Evolutionary conservation across 2,113 vertebrate genomes (phyloP).

Genomic region (Psammodynastes pulverulentus): DNA sequence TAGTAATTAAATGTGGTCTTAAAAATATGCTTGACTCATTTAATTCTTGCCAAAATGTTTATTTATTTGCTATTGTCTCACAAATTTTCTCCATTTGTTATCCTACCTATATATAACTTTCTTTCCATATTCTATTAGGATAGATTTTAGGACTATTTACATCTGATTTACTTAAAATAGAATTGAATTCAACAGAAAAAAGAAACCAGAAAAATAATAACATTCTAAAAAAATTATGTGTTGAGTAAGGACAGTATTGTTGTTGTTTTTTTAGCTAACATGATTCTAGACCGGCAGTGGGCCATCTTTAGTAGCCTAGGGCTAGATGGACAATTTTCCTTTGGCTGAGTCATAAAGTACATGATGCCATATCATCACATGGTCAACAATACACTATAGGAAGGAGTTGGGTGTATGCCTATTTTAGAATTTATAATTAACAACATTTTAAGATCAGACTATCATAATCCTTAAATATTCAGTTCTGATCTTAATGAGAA

Average conservation of each 20-base stretch:
- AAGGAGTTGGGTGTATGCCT: not conserved
- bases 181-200: not conserved
- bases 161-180: not conserved
- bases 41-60: not conserved
- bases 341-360: not conserved
- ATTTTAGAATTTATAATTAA: not conserved
- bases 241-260: not conserved
- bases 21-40: not conserved
- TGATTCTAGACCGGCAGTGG: not conserved
- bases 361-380: not conserved
- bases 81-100: not conserved
- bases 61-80: not conserved
- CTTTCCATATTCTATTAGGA: not conserved
- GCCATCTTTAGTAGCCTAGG: not conserved
- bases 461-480: not conserved
- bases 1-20: not conserved
- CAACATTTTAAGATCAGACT: not conserved
- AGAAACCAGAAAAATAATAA: not conserved
- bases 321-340: not conserved
- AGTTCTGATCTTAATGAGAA: not conserved
- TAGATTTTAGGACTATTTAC: not conserved
- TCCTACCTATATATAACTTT: not conserved
- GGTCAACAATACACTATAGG: not conserved
- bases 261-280: not conserved
- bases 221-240: not conserved